Evolutionary conservation across 2,888 invertebrate species (phyloP).

Genomic region (Nomada ferruginata): DNA sequence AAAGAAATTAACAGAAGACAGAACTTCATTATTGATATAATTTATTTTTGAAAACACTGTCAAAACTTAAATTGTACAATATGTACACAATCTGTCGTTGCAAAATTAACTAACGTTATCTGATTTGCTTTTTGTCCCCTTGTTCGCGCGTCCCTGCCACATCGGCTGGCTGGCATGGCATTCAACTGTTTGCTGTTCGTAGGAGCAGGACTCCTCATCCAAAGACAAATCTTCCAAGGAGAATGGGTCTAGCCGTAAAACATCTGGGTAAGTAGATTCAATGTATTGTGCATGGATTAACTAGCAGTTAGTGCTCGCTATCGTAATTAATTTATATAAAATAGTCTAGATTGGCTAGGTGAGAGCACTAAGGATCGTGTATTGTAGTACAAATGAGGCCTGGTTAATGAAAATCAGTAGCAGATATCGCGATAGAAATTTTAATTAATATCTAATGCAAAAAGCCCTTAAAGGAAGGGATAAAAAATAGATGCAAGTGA

Average conservation of each 20-base stretch:
- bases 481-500: too few relatives aligned
- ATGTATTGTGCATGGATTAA: neutral
- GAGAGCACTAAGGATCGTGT: too few relatives aligned
- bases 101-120: slow-evolving; percentile 79
- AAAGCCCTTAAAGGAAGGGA: neutral
- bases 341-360: too few relatives aligned
- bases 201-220: slow-evolving; percentile 82
- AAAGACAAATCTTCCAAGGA: slow-evolving; percentile 85
- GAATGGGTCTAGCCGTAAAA: slow-evolving; percentile 86
- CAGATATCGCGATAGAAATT: neutral
- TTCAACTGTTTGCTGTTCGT: slow-evolving; percentile 84
- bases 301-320: slow-evolving; percentile 26
- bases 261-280: slow-evolving; percentile 85
- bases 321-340: neutral
- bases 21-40: slow-evolving; percentile 54
- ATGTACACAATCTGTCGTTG: slow-evolving; percentile 65
- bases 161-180: slow-evolving; percentile 83
- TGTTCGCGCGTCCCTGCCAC: slow-evolving; percentile 83
- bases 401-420: too few relatives aligned
- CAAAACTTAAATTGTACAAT: slow-evolving; percentile 61
- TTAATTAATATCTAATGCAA: neutral
- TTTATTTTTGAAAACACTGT: slow-evolving; percentile 61
- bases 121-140: slow-evolving; percentile 83
- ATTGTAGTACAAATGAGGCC: too few relatives aligned
- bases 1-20: slow-evolving; percentile 50